phyloP scores from a whole-genome alignment of 1,140 invertebrate species.

The Cydia strobilella region DNA sequence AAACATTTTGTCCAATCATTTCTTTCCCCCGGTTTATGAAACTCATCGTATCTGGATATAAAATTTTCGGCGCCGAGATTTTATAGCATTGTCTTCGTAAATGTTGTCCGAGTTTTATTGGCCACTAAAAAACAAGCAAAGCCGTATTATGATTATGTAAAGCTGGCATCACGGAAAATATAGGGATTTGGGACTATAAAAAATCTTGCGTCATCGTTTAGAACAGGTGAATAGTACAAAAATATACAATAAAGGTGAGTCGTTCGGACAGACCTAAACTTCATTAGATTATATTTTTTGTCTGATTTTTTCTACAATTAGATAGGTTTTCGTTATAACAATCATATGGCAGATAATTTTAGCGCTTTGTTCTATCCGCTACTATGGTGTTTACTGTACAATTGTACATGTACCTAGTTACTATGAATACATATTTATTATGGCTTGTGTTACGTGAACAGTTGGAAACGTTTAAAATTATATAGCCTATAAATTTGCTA shows the following conservation, averaged over 20 bases:
- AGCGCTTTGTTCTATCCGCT: no score
- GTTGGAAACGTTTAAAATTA: no score
- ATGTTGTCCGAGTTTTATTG: constrained; percentile 73
- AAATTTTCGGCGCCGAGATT: constrained; percentile 74
- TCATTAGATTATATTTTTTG: no score
- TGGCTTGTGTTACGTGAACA: no score
- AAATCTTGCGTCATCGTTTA: constrained; percentile 11
- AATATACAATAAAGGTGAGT: background rate
- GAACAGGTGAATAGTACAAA: background rate
- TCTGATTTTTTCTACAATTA: no score
- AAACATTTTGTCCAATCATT: constrained; percentile 58
- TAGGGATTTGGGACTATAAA: constrained; percentile 24
- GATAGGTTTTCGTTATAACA: no score
- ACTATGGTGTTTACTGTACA: no score
- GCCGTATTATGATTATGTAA: constrained; percentile 48
- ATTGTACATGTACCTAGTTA: no score
- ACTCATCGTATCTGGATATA: constrained; percentile 57
- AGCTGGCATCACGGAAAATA: constrained; percentile 25
- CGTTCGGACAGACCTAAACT: no score
- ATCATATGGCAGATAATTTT: no score
- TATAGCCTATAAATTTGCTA: no score
- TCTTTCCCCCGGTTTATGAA: constrained; percentile 60
- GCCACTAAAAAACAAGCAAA: constrained; percentile 59
- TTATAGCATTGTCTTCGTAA: constrained; percentile 74
- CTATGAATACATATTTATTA: no score